Base-by-base conservation (phyloP, 2,888 invertebrate genomes). In the Neria commutata region DNA sequence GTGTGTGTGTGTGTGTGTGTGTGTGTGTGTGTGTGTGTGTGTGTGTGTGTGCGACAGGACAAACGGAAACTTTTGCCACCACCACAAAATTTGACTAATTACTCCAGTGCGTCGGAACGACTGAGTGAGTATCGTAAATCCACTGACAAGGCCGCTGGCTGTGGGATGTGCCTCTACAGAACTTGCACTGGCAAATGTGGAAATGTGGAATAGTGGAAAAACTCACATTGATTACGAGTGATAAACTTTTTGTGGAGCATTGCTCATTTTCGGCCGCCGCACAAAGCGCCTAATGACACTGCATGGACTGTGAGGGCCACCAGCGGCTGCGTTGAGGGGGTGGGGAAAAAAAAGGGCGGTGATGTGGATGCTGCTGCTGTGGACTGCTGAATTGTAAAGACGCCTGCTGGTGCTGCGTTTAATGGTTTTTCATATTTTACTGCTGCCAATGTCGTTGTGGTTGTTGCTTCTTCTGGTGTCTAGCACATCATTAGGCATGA, bases 41-140 rank as follows among this genome's bases (percentile, higher is more conserved):
- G 42, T n/a, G 40, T 40, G 52, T 52, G 24, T 42, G 34, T 52
- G n/a, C n/a, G n/a, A n/a, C n/a, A n/a, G n/a, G n/a, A n/a, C 4
- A 54, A 54, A 19, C 23, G 23, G 25, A 54, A 37, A 42, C 19
- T 56, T 56, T 52, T 56, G 16, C 42, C 34, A 26, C n/a, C n/a
- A n/a, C n/a, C 40, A 42, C 50, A 54, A 50, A 33, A 50, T 54
- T 58, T 54, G 58, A 50, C 58, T 58, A 58, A 58, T 58, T 58
- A 58, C 58, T 21, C 53, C 47, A n/a, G n/a, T 29, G 6, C 6
- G 6, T 29, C 6, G 6, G 11, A 29, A 29, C 29, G 29, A 6
- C 6, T 11, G 29, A 29, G 29, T 6, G 29, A 8, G 29, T 29
- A 29, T 6, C 6, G 29, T 11, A 29, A 6, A 6, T 29, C 29